These are phyloP conservation scores for Neodiprion pinetum DNA, from an alignment of 1,140 invertebrate genomes.

Conservation along the genomic window DNA sequence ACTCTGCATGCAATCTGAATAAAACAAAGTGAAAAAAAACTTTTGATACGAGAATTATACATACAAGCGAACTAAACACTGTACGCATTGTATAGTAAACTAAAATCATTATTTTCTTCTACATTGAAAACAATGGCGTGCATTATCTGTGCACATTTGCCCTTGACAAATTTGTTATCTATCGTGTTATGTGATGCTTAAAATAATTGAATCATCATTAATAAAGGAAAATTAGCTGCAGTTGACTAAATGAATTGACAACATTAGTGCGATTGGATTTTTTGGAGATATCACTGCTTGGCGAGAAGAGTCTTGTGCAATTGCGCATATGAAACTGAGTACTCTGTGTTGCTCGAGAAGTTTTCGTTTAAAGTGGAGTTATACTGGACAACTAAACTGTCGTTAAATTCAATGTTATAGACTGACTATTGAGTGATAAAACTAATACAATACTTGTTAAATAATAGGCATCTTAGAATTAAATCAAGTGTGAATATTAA, in stretches of 20 bases:
- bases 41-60: no score
- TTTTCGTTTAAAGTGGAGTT: background rate
- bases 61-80: no score
- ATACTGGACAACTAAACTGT: background rate
- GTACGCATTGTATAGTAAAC: no score
- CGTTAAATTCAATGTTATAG: background rate
- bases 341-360: background rate
- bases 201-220: background rate
- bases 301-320: background rate
- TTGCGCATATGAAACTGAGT: background rate
- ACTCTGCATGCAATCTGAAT: no score
- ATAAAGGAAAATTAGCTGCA: slow-evolving; percentile 5
- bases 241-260: background rate
- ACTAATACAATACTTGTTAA: background rate
- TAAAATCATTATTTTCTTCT: no score
- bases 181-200: background rate
- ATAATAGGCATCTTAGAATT: background rate
- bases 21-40: no score
- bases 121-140: no score
- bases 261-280: no score
- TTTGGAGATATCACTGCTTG: background rate
- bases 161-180: no score
- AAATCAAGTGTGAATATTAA: background rate
- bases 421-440: background rate
- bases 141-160: no score